A percentile compares a stretch with the other conserved stretches of the same genome.
These are phyloP conservation scores for Pangasianodon hypophthalmus DNA, from an alignment of 2,113 vertebrate genomes.

Conservation along the genomic window DNA sequence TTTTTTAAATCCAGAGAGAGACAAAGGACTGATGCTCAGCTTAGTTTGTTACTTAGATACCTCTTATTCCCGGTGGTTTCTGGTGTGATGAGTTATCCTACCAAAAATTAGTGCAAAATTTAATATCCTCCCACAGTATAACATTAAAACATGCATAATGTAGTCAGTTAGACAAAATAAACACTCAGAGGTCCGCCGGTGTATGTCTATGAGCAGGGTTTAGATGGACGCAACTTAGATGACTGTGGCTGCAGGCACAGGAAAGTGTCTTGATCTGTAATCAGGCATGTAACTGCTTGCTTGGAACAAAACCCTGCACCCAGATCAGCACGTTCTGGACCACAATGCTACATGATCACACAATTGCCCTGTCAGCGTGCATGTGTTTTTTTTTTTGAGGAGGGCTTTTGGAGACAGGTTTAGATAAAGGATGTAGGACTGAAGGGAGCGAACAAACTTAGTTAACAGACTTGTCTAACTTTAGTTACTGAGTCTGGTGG, in stretches of 20 bases:
- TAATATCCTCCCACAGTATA: not conserved
- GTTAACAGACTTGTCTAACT: not conserved
- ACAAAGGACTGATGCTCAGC: not conserved
- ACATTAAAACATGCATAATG: not conserved
- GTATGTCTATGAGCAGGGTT: not conserved
- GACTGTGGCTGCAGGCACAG: not conserved
- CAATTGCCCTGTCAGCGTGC: not conserved
- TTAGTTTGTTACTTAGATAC: not conserved
- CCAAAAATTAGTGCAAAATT: not conserved
- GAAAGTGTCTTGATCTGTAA: not conserved
- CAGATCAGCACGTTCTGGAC: not conserved
- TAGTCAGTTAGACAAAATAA: not conserved
- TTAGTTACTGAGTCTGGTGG: not conserved
- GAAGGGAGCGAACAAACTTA: not conserved
- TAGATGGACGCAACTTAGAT: not conserved
- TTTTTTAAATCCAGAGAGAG: not conserved
- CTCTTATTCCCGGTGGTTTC: not conserved
- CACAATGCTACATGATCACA: not conserved
- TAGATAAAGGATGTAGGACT: not conserved
- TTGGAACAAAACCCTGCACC: not conserved
- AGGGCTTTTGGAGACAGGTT: not conserved
- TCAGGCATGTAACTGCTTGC: not conserved
- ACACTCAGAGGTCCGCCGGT: too few relatives aligned
- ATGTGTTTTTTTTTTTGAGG: too few relatives aligned
- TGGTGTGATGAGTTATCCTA: not conserved